Evolutionary conservation across 2,113 vertebrate species (phyloP).

Genomic region (Anthoscopus minutus): DNA sequence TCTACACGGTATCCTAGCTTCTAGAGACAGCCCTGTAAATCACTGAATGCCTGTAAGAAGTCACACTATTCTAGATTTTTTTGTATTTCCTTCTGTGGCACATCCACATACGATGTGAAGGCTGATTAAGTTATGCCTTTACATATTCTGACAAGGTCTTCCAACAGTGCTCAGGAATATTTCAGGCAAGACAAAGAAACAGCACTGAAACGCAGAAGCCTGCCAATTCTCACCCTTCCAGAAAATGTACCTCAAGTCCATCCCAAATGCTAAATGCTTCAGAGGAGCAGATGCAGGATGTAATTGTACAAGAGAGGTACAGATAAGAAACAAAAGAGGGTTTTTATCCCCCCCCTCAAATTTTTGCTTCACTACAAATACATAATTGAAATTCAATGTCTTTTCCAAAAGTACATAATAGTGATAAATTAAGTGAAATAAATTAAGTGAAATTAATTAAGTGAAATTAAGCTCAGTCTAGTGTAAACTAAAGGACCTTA

Average conservation of each 20-base stretch:
- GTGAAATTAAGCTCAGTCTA: no score
- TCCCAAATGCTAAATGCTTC: background rate
- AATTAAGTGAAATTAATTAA: constrained; percentile 13
- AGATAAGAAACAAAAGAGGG: background rate
- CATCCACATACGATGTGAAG: background rate
- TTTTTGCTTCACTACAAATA: background rate
- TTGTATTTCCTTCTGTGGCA: background rate
- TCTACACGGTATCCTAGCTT: background rate
- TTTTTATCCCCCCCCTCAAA: background rate
- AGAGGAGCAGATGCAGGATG: background rate
- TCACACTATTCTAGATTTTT: background rate
- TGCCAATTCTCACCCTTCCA: background rate
- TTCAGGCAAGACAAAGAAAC: background rate
- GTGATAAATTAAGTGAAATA: background rate
- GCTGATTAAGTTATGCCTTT: constrained; percentile 15
- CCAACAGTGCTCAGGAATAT: background rate
- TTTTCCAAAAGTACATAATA: background rate
- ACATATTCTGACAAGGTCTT: constrained; percentile 39
- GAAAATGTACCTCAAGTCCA: background rate
- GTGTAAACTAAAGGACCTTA: background rate
- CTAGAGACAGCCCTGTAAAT: background rate
- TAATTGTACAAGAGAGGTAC: background rate
- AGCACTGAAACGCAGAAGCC: background rate
- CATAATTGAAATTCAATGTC: background rate
- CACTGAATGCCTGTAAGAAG: background rate